These are phyloP conservation scores for Ancistrus triradiatus DNA, from an alignment of 2,113 vertebrate species.

Conservation along the genomic window DNA sequence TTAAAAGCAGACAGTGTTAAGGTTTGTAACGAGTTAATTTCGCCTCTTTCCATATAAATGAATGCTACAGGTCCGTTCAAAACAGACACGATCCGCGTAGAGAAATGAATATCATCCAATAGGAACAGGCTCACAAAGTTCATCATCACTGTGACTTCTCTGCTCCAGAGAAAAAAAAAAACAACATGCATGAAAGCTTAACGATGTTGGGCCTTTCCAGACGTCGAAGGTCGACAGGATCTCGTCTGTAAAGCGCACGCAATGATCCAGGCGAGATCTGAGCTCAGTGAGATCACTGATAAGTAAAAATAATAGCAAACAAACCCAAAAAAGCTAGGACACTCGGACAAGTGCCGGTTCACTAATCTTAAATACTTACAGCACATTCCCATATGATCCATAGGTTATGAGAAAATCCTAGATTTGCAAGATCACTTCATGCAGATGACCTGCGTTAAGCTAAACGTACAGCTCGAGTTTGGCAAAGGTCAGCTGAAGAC, in stretches of 20 bases:
- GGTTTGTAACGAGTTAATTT: slow-evolving; percentile 57
- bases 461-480: too few species aligned
- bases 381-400: slow-evolving; percentile 35
- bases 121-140: slow-evolving; percentile 41
- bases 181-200: slow-evolving; percentile 27
- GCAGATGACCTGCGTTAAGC: not conserved
- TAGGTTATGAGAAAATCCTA: not conserved
- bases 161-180: slow-evolving; percentile 10
- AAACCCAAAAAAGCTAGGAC: not conserved
- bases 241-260: slow-evolving; percentile 32
- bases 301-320: not conserved
- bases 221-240: slow-evolving; percentile 20
- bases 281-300: slow-evolving; percentile 35
- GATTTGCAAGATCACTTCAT: not conserved
- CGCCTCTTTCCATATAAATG: slow-evolving; percentile 45
- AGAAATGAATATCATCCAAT: slow-evolving; percentile 51
- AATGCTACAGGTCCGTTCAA: slow-evolving; percentile 58
- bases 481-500: too few species aligned
- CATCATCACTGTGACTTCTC: slow-evolving; percentile 38
- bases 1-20: slow-evolving; percentile 70
- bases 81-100: slow-evolving; percentile 45
- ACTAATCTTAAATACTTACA: slow-evolving; percentile 34
- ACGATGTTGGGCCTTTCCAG: not conserved
- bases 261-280: slow-evolving; percentile 3
- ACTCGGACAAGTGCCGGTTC: slow-evolving; percentile 28